Base-by-base conservation (phyloP, 1,140 invertebrate genomes). In the Drosophila sucinea region DNA sequence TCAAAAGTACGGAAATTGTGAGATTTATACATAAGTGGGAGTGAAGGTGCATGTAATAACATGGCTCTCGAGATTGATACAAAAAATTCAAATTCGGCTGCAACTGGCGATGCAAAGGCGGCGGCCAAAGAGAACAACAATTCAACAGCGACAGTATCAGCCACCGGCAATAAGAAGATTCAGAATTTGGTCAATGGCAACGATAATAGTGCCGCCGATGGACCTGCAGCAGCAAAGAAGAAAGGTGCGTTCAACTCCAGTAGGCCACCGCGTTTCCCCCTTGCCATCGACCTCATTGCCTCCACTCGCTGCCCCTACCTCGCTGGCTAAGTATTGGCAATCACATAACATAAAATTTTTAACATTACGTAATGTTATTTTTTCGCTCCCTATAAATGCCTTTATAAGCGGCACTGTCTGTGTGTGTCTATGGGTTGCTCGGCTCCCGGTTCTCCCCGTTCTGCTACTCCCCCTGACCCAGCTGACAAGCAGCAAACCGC, bases 261-360 rank as follows among this genome's bases (percentile, higher is more conserved):
- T 27, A 6, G 44, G 44, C 44, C 3, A 35, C 25, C 57, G 51
- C 29, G 17, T 56, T 54, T 1, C 2, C 33, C 47, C 23, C 2
- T 30, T 30, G 2, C 30, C 2, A 30, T 30, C 41, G 40, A n/a
- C 41, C 10, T 25, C 23, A 3, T 38, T 38, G 10, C 29, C 7
- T 27, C 25, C 17, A 17, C 30, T 30, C 32, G 4, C 29, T 7
- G 17, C 23, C 29, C 32, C 8, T 23, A 10, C 8, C 23, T 40
- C 25, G 6, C 44, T 51, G 6, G 32, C 47, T 32, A 7, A 30
- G 63, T 62, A 69, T 44, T 69, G 60, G 54, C 65, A 73, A 87
- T 89, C 83, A 87, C 83, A 87, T 87, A 87, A 87, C 83, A 87
- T 67, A 83, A 82, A 79, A 77, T 70, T 86, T 82, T 82, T 79